Evolutionary conservation across 2,113 vertebrate species (phyloP), one percentile per base, ranked within the genome.

Genomic region (Dasyprocta punctata): DNA sequence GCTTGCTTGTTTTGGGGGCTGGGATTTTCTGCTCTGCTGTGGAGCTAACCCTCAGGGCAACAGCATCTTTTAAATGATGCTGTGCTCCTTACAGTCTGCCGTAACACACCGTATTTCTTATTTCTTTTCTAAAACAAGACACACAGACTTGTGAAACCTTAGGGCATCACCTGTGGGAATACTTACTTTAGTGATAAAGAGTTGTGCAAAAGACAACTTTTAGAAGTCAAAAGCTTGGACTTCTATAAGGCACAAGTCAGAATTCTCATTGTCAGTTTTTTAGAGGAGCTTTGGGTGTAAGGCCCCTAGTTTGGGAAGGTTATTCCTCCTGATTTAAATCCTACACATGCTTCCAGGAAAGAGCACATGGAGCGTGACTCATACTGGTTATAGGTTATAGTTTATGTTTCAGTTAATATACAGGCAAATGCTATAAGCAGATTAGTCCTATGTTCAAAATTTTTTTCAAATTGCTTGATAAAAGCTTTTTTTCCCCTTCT

Each of bases 341-440:
- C 49, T 5, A 49, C 82, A 58, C 49, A 80, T 58, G 24, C n/a
- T 85, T 86, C 36, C 49, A 41, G 47, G 58, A 14, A 88, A 82
- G 47, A 33, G 8, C 30, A 36, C 65, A 67, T 38, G 30, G 80
- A 38, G 41, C 61, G 33, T 63, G 63, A 24, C 65, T 71, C 60
- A 54, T 0, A 75, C 4, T 20, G 58, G 26, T 73, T 86, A 80
- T 3, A 82, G 54, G 54, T 8, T n/a, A 49, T 49, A 8, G 41
- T 92, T 86, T 82, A 67, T 73, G 20, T 93, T 86, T 97, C 47
- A 49, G 4, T 85, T 93, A 86, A 60, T 69, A 26, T 5, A 36
- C 38, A 91, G 28, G 26, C 63, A 58, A 75, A 38, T n/a, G 33
- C 38, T 38, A 0, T 44, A 41, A 44, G 22, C 83, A 58, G 41